Conservation (phyloP, 2,113 vertebrate species). For the Ophthalmolycus amberensis region DNA sequence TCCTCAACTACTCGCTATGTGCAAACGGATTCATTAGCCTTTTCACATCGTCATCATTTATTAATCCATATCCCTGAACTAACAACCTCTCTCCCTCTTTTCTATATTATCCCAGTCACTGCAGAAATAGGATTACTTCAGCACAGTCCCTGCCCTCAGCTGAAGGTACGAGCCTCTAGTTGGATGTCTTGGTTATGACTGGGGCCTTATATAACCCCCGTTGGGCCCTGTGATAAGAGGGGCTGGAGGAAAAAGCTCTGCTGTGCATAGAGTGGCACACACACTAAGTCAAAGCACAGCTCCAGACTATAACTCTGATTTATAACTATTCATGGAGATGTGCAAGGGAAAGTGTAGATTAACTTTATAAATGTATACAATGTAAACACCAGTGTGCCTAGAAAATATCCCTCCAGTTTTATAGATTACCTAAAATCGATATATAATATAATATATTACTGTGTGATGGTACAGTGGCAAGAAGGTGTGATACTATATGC, state of each 20-base stretch:
- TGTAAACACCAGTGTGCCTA: neutral
- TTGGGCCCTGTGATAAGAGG: constrained; percentile 25
- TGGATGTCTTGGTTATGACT: constrained; percentile 42
- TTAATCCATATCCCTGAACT: constrained; percentile 48
- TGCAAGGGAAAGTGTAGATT: neutral
- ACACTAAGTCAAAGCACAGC: neutral
- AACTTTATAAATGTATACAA: neutral
- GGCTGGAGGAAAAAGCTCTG: neutral
- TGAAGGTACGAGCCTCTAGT: constrained; percentile 41
- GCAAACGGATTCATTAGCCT: constrained; percentile 85
- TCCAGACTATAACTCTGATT: neutral
- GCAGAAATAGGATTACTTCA: constrained; percentile 50
- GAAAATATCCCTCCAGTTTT: neutral
- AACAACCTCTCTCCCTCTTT: constrained; percentile 11
- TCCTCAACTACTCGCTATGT: constrained; percentile 77
- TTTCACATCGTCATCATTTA: constrained; percentile 77
- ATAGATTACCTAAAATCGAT: neutral
- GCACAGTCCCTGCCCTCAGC: constrained; percentile 22
- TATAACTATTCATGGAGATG: neutral
- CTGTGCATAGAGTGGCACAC: neutral
- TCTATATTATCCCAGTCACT: constrained; percentile 51
- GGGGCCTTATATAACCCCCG: constrained; percentile 26
- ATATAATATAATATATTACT: neutral
- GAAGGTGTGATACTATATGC: neutral
- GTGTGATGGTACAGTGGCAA: neutral